Conservation (phyloP, 2,797 vertebrate genomes). For the Pelobates cultripes region DNA sequence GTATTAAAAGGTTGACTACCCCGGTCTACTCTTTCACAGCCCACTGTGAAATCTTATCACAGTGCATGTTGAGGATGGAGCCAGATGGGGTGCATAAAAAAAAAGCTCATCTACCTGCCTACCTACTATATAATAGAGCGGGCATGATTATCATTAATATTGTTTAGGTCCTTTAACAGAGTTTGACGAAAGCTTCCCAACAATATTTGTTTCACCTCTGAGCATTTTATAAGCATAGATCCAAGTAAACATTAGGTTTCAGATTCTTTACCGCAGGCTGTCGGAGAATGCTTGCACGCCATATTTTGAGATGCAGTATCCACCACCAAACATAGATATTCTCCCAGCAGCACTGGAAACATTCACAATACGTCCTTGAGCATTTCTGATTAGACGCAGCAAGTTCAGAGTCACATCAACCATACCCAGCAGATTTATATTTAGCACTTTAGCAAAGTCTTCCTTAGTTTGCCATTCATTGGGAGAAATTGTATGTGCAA, state of each 20-base stretch:
- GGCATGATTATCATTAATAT: too few relatives aligned
- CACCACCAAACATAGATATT: conserved; percentile 8
- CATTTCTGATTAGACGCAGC: conserved; percentile 60
- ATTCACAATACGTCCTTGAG: conserved; percentile 61
- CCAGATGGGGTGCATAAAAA: too few relatives aligned
- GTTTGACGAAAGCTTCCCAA: too few relatives aligned
- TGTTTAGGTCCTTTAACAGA: too few relatives aligned
- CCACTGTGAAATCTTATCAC: too few relatives aligned
- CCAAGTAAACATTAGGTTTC: background rate
- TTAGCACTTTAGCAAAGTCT: conserved; percentile 60
- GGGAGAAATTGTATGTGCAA: accelerated
- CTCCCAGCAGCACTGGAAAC: conserved; percentile 57
- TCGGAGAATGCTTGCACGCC: conserved; percentile 63
- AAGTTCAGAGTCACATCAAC: conserved; percentile 67
- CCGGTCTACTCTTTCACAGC: too few relatives aligned
- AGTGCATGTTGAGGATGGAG: too few relatives aligned
- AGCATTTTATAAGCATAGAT: too few relatives aligned
- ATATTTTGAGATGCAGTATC: conserved; percentile 63
- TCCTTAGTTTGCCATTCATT: conserved; percentile 67
- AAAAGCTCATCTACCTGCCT: too few relatives aligned
- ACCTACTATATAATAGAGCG: too few relatives aligned
- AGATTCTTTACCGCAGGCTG: conserved; percentile 61
- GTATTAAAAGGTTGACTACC: too few relatives aligned
- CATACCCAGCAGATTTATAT: conserved; percentile 67
- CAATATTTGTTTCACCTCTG: too few relatives aligned